Conservation (phyloP, 1,140 invertebrate genomes). For the Grapholita molesta region DNA sequence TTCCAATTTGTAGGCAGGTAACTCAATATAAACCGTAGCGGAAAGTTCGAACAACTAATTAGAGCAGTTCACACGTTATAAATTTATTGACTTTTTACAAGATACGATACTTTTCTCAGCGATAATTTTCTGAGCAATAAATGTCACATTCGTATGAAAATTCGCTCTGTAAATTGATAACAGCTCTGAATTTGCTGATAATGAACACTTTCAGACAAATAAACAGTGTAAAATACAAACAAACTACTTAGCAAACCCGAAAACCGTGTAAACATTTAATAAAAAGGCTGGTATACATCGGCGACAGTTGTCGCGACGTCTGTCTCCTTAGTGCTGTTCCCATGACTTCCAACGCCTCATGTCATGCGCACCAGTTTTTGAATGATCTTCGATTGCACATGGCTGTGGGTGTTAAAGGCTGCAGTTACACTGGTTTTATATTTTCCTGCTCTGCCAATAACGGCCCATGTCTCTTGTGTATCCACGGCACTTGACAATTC, state of each 20-base stretch:
- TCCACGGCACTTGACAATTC: constrained; percentile 49
- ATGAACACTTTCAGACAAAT: background rate
- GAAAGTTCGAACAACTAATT: background rate
- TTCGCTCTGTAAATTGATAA: background rate
- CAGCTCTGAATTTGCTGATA: background rate
- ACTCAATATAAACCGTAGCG: no score
- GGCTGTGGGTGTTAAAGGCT: background rate
- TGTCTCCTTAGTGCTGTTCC: background rate
- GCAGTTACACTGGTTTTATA: background rate
- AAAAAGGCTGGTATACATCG: constrained; percentile 25
- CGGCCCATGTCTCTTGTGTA: constrained; percentile 24
- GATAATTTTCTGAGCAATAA: background rate
- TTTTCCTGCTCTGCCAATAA: background rate
- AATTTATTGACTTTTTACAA: background rate
- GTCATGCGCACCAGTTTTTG: background rate
- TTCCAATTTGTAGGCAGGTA: no score
- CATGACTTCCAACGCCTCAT: background rate
- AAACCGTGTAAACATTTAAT: constrained; percentile 20
- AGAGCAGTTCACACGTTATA: background rate
- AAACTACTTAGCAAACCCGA: constrained; percentile 20
- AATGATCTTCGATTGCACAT: background rate
- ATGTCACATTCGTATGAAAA: background rate
- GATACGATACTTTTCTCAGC: background rate
- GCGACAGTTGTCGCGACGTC: constrained; percentile 36
- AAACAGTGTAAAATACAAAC: background rate